These are phyloP conservation scores for Nerophis lumbriciformis DNA, from an alignment of 2,113 vertebrate genomes.

Conservation along the genomic window DNA sequence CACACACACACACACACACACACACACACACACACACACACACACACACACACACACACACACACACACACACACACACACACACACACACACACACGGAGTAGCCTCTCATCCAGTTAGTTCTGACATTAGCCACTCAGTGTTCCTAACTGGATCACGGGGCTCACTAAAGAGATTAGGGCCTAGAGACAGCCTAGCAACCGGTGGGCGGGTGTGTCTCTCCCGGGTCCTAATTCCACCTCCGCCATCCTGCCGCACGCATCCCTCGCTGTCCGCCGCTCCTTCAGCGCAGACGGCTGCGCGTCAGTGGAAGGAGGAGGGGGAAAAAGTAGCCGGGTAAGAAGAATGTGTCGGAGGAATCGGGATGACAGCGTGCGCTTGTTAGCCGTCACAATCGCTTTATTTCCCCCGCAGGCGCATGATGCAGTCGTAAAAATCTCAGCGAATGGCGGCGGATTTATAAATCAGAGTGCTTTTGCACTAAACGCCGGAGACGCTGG, in stretches of 20 bases:
- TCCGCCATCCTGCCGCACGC: too few species aligned
- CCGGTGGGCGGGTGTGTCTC: too few species aligned
- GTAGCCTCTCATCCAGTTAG: slow-evolving; percentile 4
- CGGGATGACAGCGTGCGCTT: slow-evolving; percentile 53
- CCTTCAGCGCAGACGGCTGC: slow-evolving; percentile 28
- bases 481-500: not conserved
- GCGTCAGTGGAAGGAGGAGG: slow-evolving; percentile 28
- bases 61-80: not conserved
- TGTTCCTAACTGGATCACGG: slow-evolving; percentile 11
- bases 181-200: slow-evolving; percentile 7
- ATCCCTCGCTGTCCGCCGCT: not conserved
- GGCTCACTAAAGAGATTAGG: slow-evolving; percentile 5
- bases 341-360: slow-evolving; percentile 54
- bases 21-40: too few species aligned
- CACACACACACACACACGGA: not conserved
- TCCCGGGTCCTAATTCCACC: too few species aligned
- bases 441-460: not conserved
- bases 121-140: slow-evolving; percentile 13
- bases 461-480: too few species aligned
- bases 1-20: too few species aligned
- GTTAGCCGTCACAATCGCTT: slow-evolving; percentile 58
- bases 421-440: slow-evolving; percentile 1
- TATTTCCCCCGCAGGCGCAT: slow-evolving; percentile 32
- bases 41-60: not conserved
- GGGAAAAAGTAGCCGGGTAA: too few species aligned